Evolutionary conservation across 2,113 vertebrate species (phyloP), one percentile per base, ranked within the genome.

Genomic region (Sciurus niger): DNA sequence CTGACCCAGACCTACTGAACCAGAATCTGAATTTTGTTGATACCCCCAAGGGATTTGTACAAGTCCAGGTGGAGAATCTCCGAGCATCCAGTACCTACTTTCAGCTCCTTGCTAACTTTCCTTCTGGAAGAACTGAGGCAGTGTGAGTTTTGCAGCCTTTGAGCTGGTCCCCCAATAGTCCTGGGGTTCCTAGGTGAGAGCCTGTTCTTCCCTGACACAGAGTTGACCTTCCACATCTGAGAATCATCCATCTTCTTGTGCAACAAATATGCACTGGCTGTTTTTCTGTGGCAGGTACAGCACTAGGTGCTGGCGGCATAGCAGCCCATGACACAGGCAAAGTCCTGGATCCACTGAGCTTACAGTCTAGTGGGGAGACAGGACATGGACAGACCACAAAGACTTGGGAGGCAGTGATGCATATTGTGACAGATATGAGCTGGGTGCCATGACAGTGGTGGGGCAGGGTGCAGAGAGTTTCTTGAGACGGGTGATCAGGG

Each of bases 11-110:
- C n/a, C 76, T 63, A 3, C 37, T 10, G 43, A 37, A 25, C 14
- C 46, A 16, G 84, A 25, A n/a, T n/a, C 34, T 28, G 60, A 43
- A 13, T 70, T 63, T 17, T 28, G 12, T 53, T 53, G 82, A 77
- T 37, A 10, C 40, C 37, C 67, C 67, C 3, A 0, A 28, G 17
- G 1, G 74, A 53, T 2, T 82, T 34, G 18, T 0, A 13, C 0
- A 1, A 8, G 55, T 78, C 22, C 16, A 25, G 18, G 43, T 34
- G 51, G 6, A 0, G n/a, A 10, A 32, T 40, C 43, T 72, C 78
- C 17, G 40, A 76, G 82, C 55, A 17, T n/a, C 67, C 0, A 0
- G 43, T 70, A 2, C 32, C 72, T 58, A 22, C 58, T 46, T 82
- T 20, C 13, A 18, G 12, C 20, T 48, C 68, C 58, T 32, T 25